Evolutionary conservation across 2,888 invertebrate species (phyloP).

Genomic region (Drosophila nr. perissopoda): DNA sequence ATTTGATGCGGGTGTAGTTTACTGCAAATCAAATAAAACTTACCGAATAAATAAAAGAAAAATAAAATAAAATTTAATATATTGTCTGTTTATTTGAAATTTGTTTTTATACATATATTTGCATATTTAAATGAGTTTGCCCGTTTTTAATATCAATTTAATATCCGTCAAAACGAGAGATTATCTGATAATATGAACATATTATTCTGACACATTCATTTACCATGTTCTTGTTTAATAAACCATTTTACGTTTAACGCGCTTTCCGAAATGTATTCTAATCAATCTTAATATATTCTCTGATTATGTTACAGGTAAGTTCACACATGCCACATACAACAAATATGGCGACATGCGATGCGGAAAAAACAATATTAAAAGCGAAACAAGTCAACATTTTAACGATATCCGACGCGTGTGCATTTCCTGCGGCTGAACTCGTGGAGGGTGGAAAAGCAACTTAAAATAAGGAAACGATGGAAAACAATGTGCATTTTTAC

Average conservation of each 20-base stretch:
- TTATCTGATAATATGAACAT: neutral
- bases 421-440: slow-evolving; percentile 66
- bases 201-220: neutral
- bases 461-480: slow-evolving; percentile 3
- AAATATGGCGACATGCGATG: slow-evolving; percentile 42
- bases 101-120: neutral
- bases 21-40: neutral
- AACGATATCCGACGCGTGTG: slow-evolving; percentile 70
- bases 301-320: slow-evolving; percentile 61
- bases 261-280: slow-evolving; percentile 29
- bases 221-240: neutral
- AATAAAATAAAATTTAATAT: neutral
- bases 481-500: slow-evolving; percentile 59
- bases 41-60: neutral
- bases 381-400: slow-evolving; percentile 56
- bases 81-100: neutral
- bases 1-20: neutral
- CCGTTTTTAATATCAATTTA: neutral
- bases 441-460: slow-evolving; percentile 13
- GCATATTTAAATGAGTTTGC: neutral
- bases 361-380: slow-evolving; percentile 38
- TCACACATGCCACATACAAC: slow-evolving; percentile 33
- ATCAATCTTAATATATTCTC: slow-evolving; percentile 59
- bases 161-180: neutral
- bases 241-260: slow-evolving; percentile 17